Evolutionary conservation across 2,797 vertebrate species (phyloP).

Genomic region (Moxostoma hubbsi): DNA sequence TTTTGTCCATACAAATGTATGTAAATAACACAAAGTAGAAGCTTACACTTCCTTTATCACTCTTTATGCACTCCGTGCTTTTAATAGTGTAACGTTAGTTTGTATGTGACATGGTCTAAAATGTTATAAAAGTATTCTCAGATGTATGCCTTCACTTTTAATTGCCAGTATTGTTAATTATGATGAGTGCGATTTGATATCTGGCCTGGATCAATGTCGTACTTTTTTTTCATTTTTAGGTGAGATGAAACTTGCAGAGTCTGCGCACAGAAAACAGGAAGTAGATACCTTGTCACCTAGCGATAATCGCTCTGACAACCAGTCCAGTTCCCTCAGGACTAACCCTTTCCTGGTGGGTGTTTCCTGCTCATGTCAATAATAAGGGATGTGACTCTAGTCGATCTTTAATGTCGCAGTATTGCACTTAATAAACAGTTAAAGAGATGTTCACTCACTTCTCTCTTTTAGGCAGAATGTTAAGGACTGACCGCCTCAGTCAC

Average conservation of each 20-base stretch:
- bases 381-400: background rate
- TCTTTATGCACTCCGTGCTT: background rate
- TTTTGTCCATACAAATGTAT: background rate
- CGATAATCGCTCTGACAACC: constrained; percentile 83
- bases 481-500: too few relatives aligned
- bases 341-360: constrained; percentile 80
- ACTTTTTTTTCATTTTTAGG: constrained; percentile 74
- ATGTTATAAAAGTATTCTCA: too few relatives aligned
- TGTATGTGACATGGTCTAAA: background rate
- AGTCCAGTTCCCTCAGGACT: constrained; percentile 77
- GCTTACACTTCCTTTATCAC: background rate
- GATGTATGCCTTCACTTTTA: background rate
- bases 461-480: too few relatives aligned
- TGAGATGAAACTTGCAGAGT: constrained; percentile 75
- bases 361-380: constrained; percentile 47
- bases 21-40: too few relatives aligned
- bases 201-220: background rate
- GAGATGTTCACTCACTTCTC: too few relatives aligned
- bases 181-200: background rate
- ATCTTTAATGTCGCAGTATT: constrained; percentile 2
- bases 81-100: too few relatives aligned
- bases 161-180: background rate
- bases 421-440: too few relatives aligned
- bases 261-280: constrained; percentile 70
- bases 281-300: constrained; percentile 69